Conservation (phyloP, 2,888 invertebrate species). For the Apotomis turbidana region DNA sequence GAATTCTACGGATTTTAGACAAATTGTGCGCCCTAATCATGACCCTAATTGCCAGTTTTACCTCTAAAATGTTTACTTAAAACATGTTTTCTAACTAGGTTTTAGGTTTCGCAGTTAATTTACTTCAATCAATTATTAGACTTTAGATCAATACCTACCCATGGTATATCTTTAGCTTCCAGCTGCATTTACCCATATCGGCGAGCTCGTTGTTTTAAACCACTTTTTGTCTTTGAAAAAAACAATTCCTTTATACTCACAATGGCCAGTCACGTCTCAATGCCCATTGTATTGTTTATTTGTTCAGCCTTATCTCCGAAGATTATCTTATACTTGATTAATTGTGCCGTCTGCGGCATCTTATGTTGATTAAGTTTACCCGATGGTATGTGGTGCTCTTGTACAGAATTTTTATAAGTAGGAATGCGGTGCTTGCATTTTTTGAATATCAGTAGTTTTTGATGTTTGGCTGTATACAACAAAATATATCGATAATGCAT, state of each 20-base stretch:
- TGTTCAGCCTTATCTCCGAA: conserved; percentile 36
- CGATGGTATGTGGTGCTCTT: conserved; percentile 30
- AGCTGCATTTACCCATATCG: neutral
- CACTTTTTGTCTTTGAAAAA: conserved; percentile 7
- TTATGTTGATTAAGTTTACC: conserved; percentile 33
- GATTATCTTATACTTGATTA: conserved; percentile 40
- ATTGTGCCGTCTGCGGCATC: conserved; percentile 31
- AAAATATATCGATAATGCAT: no score
- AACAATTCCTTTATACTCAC: conserved; percentile 23
- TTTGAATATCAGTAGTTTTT: conserved; percentile 12
- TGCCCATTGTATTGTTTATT: conserved; percentile 40
- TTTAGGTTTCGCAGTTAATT: no score
- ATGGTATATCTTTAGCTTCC: neutral
- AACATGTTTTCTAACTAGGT: no score
- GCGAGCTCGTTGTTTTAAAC: neutral
- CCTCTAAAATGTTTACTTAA: no score
- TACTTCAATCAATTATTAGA: no score
- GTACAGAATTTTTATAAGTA: conserved; percentile 13
- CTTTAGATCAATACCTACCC: no score
- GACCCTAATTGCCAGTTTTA: no score
- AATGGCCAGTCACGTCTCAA: conserved; percentile 38
- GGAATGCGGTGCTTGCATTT: conserved; percentile 12
- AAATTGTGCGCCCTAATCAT: no score
- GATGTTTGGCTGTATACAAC: neutral
- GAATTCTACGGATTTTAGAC: no score